Percentiles rank a stretch among this genome's conserved stretches.
phyloP scores from a whole-genome alignment of 2,113 vertebrate species.

The Pandion haliaetus region DNA sequence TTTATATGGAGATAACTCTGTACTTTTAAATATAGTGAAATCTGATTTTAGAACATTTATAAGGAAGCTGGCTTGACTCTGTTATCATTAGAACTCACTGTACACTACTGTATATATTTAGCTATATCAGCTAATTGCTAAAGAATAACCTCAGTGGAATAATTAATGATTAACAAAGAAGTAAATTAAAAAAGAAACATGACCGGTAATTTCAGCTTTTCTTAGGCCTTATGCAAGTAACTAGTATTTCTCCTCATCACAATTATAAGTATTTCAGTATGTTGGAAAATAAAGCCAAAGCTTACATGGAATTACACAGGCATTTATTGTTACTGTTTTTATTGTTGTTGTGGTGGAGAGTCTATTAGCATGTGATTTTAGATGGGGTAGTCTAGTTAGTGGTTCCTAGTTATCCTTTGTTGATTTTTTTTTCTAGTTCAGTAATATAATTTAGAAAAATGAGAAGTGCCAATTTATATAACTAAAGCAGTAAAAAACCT shows the following conservation, averaged over 20 bases:
- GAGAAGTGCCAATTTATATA: not conserved
- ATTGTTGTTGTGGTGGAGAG: not conserved
- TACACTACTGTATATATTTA: not conserved
- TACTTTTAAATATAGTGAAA: slow-evolving; percentile 47
- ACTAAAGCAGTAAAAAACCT: not conserved
- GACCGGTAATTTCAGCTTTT: slow-evolving; percentile 40
- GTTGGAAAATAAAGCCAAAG: slow-evolving; percentile 10
- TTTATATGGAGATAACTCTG: slow-evolving; percentile 1
- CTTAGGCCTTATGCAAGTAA: not conserved
- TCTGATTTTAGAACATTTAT: slow-evolving; percentile 30
- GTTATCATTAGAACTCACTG: not conserved
- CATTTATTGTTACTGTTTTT: not conserved
- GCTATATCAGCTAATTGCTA: not conserved
- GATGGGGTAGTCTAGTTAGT: fast-evolving
- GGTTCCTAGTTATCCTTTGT: not conserved
- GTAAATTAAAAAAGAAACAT: not conserved
- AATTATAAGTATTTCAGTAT: not conserved
- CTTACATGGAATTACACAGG: not conserved
- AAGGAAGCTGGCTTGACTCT: not conserved
- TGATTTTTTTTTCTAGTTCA: not conserved
- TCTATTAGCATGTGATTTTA: not conserved
- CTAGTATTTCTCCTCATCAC: not conserved
- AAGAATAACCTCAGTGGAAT: not conserved
- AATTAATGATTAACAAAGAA: not conserved
- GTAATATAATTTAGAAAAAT: not conserved